Evolutionary conservation across 2,113 vertebrate genomes (phyloP).

Genomic region (Chaetura pelagica): DNA sequence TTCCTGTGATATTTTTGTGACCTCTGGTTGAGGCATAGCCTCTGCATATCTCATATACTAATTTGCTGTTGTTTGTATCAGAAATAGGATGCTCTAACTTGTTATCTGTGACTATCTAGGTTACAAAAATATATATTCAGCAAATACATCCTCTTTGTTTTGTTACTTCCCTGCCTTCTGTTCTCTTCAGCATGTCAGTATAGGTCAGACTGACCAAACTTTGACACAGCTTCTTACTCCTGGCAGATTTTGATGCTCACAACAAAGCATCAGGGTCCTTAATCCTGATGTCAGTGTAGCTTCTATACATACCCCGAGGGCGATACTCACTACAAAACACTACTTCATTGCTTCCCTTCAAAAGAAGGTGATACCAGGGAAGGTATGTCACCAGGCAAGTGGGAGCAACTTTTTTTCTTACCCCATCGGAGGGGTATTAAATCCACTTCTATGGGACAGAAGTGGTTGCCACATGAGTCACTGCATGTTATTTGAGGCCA

Average conservation of each 20-base stretch:
- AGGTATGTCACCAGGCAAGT: background rate
- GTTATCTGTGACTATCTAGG: background rate
- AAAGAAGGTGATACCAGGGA: background rate
- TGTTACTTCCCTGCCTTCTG: background rate
- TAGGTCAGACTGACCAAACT: background rate
- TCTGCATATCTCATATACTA: background rate
- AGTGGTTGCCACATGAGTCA: rapidly evolving
- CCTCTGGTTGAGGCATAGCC: constrained; percentile 27
- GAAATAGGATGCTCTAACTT: background rate
- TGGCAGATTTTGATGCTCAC: background rate
- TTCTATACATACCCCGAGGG: background rate
- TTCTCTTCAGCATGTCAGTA: background rate
- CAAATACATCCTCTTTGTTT: background rate
- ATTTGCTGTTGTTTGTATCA: constrained; percentile 26
- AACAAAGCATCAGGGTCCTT: background rate
- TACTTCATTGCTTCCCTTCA: background rate
- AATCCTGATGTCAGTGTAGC: background rate
- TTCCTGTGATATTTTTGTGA: constrained; percentile 28
- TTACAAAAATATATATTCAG: constrained; percentile 23
- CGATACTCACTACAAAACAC: background rate
- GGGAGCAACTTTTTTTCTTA: background rate
- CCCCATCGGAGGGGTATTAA: background rate
- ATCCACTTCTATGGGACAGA: background rate
- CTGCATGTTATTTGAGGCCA: background rate
- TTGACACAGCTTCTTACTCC: background rate